Evolutionary conservation across 2,113 vertebrate species (phyloP), one percentile per base, ranked within the genome.

Genomic region (Haemorhous mexicanus): DNA sequence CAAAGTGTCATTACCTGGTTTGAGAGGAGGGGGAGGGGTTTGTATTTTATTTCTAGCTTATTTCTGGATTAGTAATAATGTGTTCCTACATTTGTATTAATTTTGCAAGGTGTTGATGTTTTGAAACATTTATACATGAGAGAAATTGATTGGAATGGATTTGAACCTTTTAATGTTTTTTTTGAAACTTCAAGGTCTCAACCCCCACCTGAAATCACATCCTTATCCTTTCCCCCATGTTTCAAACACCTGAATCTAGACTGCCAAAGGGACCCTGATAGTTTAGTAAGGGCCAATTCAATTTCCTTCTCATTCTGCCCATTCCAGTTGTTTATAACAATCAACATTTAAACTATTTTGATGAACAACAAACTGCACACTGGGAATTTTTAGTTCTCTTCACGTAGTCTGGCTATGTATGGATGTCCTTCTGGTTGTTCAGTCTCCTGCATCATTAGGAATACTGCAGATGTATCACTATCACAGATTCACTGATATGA

Each of bases 1-100:
- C 7, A 35, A 75, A 68, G 10, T 26, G 14, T 11, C 27, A 24
- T 28, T 70, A 39, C 18, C 10, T 52, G 23, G 4, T 32, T 32
- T 49, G 8, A 52, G n/a, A 56, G 7, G 4, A 4, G 7, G 37
- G 5, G 14, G 2, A 70, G 7, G 9, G 6, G 1, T 44, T 86
- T 90, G 16, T 30, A 21, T 58, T 89, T 78, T 58, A 50, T 5
- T 49, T 74, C 13, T 39, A 66, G 32, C 3, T 87, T 63, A 44
- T 15, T 59, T 56, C 12, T 61, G 8, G 10, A 7, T 56, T 69
- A 72, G 6, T 64, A 79, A 41, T 18, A 83, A 73, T 28, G 12
- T 61, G 3, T 27, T 69, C 27, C 19, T 39, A 66, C 11, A 70
- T 52, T 37, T 69, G 23, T 35, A 56, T 14, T 8, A 50, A 47